phyloP scores from a whole-genome alignment of 2,888 invertebrate genomes.

The Tetropium fuscum region DNA sequence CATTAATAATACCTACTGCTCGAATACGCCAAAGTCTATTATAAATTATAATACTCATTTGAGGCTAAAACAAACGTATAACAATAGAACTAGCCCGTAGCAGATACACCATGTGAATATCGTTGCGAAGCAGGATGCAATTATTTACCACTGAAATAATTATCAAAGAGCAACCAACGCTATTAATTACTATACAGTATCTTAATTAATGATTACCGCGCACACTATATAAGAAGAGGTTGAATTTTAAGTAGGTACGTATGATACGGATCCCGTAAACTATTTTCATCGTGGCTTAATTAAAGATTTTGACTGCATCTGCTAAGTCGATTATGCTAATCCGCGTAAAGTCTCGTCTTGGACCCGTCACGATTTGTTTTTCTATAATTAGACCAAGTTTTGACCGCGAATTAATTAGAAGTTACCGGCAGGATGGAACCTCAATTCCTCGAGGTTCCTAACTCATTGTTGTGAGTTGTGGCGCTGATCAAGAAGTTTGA shows the following conservation, averaged over 20 bases:
- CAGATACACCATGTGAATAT: constrained; percentile 39
- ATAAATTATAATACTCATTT: constrained; percentile 3
- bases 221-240: constrained; percentile 13
- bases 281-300: constrained; percentile 15
- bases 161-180: constrained; percentile 44
- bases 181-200: constrained; percentile 47
- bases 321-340: constrained; percentile 11
- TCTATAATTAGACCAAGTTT: too few species aligned
- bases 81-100: constrained; percentile 16
- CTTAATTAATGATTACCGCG: constrained; percentile 40
- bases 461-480: too few species aligned
- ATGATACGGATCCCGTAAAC: constrained; percentile 20
- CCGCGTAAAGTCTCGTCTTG: neutral
- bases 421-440: too few species aligned
- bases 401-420: too few species aligned
- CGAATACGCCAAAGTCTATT: constrained; percentile 13
- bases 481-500: too few species aligned
- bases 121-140: constrained; percentile 52
- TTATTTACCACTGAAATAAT: constrained; percentile 50
- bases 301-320: constrained; percentile 12
- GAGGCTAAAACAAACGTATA: constrained; percentile 1
- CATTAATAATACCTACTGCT: constrained; percentile 12
- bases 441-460: too few species aligned
- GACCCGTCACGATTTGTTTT: neutral
- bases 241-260: constrained; percentile 27